Base-by-base conservation (phyloP, 1,140 invertebrate species). In the Drosophila takahashii region DNA sequence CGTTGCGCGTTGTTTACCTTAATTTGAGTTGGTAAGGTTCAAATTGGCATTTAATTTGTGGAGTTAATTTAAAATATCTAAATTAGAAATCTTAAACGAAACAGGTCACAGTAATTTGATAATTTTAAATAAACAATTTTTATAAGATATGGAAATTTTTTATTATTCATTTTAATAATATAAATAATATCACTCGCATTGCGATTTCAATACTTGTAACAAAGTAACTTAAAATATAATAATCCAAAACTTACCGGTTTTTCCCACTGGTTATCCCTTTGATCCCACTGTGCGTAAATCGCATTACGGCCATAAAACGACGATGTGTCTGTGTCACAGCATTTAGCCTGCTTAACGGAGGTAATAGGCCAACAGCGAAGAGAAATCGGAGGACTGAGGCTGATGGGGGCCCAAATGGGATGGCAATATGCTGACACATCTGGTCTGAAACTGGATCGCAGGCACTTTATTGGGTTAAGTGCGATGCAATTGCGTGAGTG, bases 381-480 rank as follows among this genome's bases (percentile, higher is more conserved):
- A 9, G 39, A 13, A 37, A 37, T 11, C 6, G 10, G 3, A 1
- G 8, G 9, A n/a, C 7, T 50, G 22, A n/a, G 7, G 1, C 8
- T 4, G 47, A 9, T 26, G 9, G 3, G 13, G 1, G n/a, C 1
- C 10, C n/a, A 27, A 10, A 16, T 1, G 41, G 15, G 10, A 13
- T 22, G 54, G 51, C 58, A 47, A 52, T 70, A 54, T 84, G 80
- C 79, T 83, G 74, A 79, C 79, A 81, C 74, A 71, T 62, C 56
- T 48, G 59, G 53, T 22, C 26, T 27, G 59, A 62, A 64, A 48
- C 54, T 56, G 78, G 32, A 45, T 39, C 79, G 61, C 42, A 77
- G 66, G 60, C 72, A 71, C 48, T 76, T 73, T 67, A 77, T 85
- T 85, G 81, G 81, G 81, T 86, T 84, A 86, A 84, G 81, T 81